Conservation (phyloP, 2,797 vertebrate species). For the Eleutherodactylus coqui region DNA sequence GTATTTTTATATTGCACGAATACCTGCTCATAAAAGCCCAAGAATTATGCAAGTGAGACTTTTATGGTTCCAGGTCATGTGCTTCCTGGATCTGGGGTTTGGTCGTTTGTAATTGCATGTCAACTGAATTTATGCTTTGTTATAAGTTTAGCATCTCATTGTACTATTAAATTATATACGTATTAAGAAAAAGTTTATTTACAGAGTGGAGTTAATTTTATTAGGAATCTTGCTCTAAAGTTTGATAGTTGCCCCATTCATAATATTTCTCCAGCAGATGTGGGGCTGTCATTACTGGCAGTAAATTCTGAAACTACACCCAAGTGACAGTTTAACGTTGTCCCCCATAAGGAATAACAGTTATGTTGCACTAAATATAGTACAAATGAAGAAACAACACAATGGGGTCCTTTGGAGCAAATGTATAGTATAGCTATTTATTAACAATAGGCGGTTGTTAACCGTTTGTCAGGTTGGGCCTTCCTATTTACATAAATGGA, state of each 20-base stretch:
- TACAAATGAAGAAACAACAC: constrained; percentile 8
- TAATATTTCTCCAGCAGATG: constrained; percentile 43
- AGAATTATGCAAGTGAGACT: constrained; percentile 59
- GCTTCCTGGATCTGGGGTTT: constrained; percentile 52
- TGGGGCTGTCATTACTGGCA: constrained; percentile 39
- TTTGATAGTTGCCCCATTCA: constrained; percentile 6
- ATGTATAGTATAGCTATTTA: neutral
- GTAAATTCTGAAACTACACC: constrained; percentile 30
- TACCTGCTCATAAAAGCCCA: constrained; percentile 53
- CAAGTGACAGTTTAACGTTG: constrained; percentile 46
- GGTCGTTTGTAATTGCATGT: constrained; percentile 40
- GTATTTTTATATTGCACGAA: constrained; percentile 42
- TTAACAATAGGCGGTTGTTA: neutral
- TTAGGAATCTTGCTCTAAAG: constrained; percentile 21
- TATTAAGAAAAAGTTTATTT: constrained; percentile 50
- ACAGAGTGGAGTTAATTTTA: constrained; percentile 20
- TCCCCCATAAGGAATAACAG: constrained; percentile 28
- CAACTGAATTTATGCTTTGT: constrained; percentile 8
- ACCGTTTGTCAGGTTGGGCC: neutral
- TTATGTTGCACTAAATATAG: constrained; percentile 6
- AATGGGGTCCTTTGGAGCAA: neutral
- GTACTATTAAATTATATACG: constrained; percentile 10
- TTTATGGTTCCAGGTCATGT: constrained; percentile 49
- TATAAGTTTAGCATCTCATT: constrained; percentile 14
- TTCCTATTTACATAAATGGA: neutral